These are phyloP conservation scores for Melanaphis sacchari DNA, from an alignment of 1,140 invertebrate species.

Conservation along the genomic window DNA sequence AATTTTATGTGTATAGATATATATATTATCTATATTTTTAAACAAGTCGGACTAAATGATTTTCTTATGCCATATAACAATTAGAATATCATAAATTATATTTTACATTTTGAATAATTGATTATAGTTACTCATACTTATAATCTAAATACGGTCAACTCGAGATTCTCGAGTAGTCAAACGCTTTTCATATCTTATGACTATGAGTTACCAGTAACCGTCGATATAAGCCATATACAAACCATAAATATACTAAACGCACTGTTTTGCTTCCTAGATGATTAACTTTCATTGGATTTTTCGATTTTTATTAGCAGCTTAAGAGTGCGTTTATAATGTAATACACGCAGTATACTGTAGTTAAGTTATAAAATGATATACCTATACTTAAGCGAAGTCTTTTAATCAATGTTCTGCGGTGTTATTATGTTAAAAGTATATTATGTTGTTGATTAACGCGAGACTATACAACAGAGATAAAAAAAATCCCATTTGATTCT, in stretches of 20 bases:
- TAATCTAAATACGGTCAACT: background rate
- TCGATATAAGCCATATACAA: background rate
- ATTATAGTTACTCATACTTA: too few relatives aligned
- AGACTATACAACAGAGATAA: background rate
- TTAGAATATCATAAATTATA: too few relatives aligned
- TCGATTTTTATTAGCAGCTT: too few relatives aligned
- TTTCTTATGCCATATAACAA: too few relatives aligned
- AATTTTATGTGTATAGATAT: background rate
- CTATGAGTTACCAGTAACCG: background rate
- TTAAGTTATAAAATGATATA: background rate
- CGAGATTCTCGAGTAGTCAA: background rate
- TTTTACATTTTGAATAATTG: too few relatives aligned
- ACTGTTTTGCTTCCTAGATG: background rate
- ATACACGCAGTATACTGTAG: background rate
- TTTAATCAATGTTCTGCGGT: background rate
- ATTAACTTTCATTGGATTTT: background rate
- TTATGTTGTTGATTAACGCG: background rate
- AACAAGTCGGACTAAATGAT: too few relatives aligned
- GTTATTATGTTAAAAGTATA: too few relatives aligned
- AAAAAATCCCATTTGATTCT: background rate
- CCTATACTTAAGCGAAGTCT: background rate
- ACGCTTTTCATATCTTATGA: background rate
- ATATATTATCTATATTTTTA: background rate
- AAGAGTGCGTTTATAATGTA: background rate
- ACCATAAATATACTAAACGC: background rate